Conservation (phyloP, 1,140 invertebrate species). For the Drosophila oshimai region DNA sequence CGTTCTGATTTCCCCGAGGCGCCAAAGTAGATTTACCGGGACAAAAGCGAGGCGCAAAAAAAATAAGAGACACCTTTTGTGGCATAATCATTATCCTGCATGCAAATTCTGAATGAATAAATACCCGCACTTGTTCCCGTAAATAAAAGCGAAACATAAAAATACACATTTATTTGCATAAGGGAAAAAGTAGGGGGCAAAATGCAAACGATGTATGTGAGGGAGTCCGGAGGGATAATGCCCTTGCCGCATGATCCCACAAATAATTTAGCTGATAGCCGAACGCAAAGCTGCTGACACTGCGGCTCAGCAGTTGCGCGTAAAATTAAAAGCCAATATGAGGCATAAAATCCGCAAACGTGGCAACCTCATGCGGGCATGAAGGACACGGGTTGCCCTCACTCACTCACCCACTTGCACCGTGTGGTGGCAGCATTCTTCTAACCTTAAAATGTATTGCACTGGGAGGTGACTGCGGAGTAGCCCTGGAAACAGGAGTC, state of each 20-base stretch:
- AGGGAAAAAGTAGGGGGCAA: neutral
- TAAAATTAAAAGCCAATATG: conserved; percentile 78
- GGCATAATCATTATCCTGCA: conserved; percentile 26
- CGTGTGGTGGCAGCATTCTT: conserved; percentile 45
- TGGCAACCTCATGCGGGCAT: conserved; percentile 37
- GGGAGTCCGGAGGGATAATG: conserved; percentile 28
- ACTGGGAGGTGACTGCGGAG: neutral
- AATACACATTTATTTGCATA: conserved; percentile 42
- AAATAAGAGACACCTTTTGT: neutral
- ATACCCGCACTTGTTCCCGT: conserved; percentile 11
- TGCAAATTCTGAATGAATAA: conserved; percentile 24
- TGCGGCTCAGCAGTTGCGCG: conserved; percentile 57
- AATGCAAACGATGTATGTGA: conserved; percentile 9
- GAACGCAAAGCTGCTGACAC: conserved; percentile 55
- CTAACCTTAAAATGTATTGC: conserved; percentile 39
- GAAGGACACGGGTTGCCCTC: conserved; percentile 22
- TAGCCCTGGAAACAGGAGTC: neutral
- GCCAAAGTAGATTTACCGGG: conserved; percentile 42
- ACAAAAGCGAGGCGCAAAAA: neutral
- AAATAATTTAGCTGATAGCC: conserved; percentile 49
- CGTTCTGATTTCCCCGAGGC: conserved; percentile 15
- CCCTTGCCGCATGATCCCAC: conserved; percentile 45
- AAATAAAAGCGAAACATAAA: conserved; percentile 20
- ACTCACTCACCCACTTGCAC: conserved; percentile 2
- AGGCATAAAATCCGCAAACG: conserved; percentile 69